Conservation (phyloP, 2,797 vertebrate species). For the Kryptolebias ocellatus region DNA sequence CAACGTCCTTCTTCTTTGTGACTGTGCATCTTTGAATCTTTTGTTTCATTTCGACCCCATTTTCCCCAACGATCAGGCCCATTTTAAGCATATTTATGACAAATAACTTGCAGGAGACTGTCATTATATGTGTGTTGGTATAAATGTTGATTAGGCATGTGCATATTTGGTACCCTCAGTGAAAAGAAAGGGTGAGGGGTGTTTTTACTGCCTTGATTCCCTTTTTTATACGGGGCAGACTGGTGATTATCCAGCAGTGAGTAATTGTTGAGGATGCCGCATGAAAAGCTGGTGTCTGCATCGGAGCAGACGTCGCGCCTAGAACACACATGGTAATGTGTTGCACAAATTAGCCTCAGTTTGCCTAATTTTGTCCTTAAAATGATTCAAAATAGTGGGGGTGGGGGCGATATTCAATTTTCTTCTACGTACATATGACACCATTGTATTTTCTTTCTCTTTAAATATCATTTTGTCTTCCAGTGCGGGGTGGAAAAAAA, state of each 20-base stretch:
- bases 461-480: background rate
- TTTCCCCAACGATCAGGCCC: constrained; percentile 61
- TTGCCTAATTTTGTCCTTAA: constrained; percentile 9
- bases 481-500: constrained; percentile 8
- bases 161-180: constrained; percentile 22
- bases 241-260: constrained; percentile 61
- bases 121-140: constrained; percentile 29
- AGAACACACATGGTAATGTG: constrained; percentile 32
- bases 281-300: constrained; percentile 61
- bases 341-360: constrained; percentile 6
- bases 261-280: constrained; percentile 69
- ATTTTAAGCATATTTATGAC: too few species aligned
- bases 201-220: constrained; percentile 61
- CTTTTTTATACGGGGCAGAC: constrained; percentile 59
- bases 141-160: constrained; percentile 8
- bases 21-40: constrained; percentile 22
- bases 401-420: background rate
- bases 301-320: constrained; percentile 47
- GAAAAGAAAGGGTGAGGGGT: constrained; percentile 22
- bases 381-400: constrained; percentile 3
- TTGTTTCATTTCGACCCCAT: constrained; percentile 24
- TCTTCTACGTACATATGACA: background rate
- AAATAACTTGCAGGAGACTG: constrained; percentile 42
- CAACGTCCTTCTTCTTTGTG: constrained; percentile 32
- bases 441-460: background rate